Percentiles rank a stretch among this genome's conserved stretches.
phyloP scores from a whole-genome alignment of 1,140 invertebrate genomes.

The Bombus waltoni region DNA sequence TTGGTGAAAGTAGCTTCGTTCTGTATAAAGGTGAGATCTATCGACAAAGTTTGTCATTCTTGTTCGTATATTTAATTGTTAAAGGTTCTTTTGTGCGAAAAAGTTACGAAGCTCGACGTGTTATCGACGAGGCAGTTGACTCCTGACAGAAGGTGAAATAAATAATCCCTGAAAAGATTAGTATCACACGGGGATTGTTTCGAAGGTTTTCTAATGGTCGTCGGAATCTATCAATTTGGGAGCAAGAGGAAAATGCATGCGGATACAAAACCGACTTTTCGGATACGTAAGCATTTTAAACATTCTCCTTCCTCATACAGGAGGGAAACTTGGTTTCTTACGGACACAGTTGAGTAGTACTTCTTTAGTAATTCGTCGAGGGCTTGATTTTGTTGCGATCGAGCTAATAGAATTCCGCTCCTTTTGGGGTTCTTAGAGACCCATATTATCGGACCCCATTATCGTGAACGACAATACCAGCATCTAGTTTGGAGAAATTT shows the following conservation, averaged over 20 bases:
- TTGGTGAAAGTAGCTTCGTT: neutral
- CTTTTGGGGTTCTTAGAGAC: neutral
- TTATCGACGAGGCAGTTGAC: neutral
- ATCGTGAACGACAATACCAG: conserved; percentile 52
- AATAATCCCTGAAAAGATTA: no score
- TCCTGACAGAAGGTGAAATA: no score
- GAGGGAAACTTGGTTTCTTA: neutral
- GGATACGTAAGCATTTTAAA: conserved; percentile 73
- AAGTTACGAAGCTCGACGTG: neutral
- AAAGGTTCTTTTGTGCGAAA: neutral
- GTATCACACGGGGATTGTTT: neutral
- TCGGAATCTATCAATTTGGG: conserved; percentile 71
- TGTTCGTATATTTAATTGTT: neutral
- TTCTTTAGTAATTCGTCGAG: neutral
- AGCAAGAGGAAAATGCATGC: conserved; percentile 74
- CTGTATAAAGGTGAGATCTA: no score
- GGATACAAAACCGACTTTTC: conserved; percentile 65
- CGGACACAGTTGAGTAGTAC: neutral
- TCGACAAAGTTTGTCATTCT: neutral
- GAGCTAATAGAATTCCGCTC: no score
- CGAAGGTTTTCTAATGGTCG: conserved; percentile 69
- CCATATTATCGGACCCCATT: neutral
- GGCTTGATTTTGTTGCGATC: neutral
- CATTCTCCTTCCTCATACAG: neutral
- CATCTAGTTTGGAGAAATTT: conserved; percentile 44